Evolutionary conservation across 2,113 vertebrate genomes (phyloP).

Genomic region (crab-eating macaque (Macaca fascicularis)): T2T-MFA8v1.1 NC_088375.1:139172001-139172500

Average conservation of each 20-base stretch:
- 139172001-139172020: background rate
- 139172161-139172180: background rate
- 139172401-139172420: background rate
- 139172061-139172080: background rate
- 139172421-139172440: background rate
- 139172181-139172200: conserved; percentile 29
- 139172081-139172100: conserved; percentile 48
- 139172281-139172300: background rate
- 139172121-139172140: background rate
- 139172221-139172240: background rate
- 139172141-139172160: conserved; percentile 34
- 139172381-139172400: background rate
- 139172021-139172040: conserved; percentile 30
- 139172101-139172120: background rate
- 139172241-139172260: conserved; percentile 9
- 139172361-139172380: background rate
- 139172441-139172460: background rate
- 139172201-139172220: background rate
- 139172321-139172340: background rate
- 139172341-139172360: background rate
- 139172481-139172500: background rate
- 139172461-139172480: background rate
- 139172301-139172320: background rate
- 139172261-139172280: background rate
- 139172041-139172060: conserved; percentile 42